phyloP scores from a whole-genome alignment of 1,140 invertebrate species.

The Lanistes nyassanus region DNA sequence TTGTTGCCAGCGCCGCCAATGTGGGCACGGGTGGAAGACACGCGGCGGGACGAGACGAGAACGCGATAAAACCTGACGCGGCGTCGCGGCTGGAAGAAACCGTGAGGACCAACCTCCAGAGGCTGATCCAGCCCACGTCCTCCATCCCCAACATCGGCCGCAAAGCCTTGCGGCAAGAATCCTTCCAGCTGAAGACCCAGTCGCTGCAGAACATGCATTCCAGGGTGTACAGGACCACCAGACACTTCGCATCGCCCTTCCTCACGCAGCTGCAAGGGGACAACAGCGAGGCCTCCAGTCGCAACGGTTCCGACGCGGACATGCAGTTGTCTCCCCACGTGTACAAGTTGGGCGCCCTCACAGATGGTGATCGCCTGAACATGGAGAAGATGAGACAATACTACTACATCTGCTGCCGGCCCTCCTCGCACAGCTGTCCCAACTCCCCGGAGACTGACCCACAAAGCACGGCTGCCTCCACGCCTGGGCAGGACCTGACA shows the following conservation, averaged over 20 bases:
- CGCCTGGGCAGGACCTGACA: background rate
- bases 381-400: constrained; percentile 47
- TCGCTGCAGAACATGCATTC: constrained; percentile 30
- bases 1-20: constrained; percentile 12
- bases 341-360: constrained; percentile 35
- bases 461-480: background rate
- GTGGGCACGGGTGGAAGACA: background rate
- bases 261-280: constrained; percentile 25
- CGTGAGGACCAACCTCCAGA: constrained; percentile 47
- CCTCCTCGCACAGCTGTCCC: constrained; percentile 34
- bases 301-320: background rate
- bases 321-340: constrained; percentile 26
- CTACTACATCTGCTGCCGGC: constrained; percentile 52
- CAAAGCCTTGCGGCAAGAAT: constrained; percentile 35
- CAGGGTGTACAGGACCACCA: constrained; percentile 15
- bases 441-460: constrained; percentile 23
- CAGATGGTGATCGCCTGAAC: constrained; percentile 44
- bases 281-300: background rate
- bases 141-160: constrained; percentile 52
- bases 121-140: constrained; percentile 45
- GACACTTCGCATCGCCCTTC: constrained; percentile 12
- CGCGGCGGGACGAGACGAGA: too few species aligned
- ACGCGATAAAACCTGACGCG: background rate
- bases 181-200: constrained; percentile 39
- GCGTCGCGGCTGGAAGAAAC: constrained; percentile 38